Evolutionary conservation across 2,113 vertebrate species (phyloP).

Genomic region (Hoplias malabaricus): DNA sequence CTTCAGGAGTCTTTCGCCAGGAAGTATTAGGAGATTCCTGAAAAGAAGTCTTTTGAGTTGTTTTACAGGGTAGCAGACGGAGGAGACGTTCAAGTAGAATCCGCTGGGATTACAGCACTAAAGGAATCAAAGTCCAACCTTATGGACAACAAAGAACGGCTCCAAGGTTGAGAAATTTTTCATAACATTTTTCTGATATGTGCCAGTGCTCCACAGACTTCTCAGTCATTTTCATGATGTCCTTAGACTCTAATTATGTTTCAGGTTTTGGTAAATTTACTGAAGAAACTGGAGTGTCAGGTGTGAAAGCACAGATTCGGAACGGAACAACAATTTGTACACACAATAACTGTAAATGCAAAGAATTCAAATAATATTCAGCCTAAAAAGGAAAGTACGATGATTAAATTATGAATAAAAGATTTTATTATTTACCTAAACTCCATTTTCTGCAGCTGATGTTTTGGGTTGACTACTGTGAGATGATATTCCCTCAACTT

Average conservation of each 20-base stretch:
- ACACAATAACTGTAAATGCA: background rate
- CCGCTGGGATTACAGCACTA: slow-evolving; percentile 14
- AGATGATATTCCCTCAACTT: no score
- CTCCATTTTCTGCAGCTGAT: no score
- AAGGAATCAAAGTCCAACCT: background rate
- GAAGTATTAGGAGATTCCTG: background rate
- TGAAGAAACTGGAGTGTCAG: background rate
- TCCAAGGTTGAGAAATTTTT: background rate
- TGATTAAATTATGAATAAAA: no score
- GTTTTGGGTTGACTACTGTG: no score
- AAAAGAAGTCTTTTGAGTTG: background rate
- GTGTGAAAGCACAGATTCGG: slow-evolving; percentile 38
- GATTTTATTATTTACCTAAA: no score
- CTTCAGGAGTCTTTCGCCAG: slow-evolving; percentile 3
- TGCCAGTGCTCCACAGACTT: background rate
- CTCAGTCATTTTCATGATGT: slow-evolving; percentile 1
- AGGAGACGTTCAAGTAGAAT: slow-evolving; percentile 23
- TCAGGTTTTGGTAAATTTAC: background rate
- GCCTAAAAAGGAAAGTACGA: no score
- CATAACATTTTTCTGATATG: background rate
- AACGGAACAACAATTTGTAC: slow-evolving; percentile 18
- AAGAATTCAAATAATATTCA: background rate
- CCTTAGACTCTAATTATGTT: background rate
- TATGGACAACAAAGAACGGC: background rate
- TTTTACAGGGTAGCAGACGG: background rate